These are phyloP conservation scores for Sebastes goodei DNA, from an alignment of 2,797 vertebrate species.

Conservation along the genomic window DNA sequence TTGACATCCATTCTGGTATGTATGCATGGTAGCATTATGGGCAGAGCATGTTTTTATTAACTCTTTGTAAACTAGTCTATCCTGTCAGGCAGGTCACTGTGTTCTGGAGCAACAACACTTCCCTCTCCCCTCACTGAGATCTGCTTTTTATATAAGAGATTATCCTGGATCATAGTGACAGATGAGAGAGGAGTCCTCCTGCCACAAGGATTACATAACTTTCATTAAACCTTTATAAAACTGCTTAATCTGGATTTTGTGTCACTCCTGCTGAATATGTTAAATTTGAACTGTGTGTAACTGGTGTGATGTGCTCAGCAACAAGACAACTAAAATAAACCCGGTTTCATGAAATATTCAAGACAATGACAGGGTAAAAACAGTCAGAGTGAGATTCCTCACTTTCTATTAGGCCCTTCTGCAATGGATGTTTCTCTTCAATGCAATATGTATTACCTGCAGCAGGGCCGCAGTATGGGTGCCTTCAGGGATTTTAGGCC, in stretches of 20 bases:
- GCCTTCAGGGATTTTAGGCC: too few species aligned
- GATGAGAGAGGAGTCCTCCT: constrained; percentile 14
- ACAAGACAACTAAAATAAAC: background rate
- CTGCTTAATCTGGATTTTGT: constrained; percentile 38
- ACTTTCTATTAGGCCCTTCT: background rate
- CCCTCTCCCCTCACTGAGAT: background rate
- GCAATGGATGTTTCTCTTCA: background rate
- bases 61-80: constrained; percentile 6
- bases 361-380: background rate
- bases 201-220: constrained; percentile 33
- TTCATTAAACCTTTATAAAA: constrained; percentile 41
- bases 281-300: background rate
- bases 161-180: constrained; percentile 34
- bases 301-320: background rate
- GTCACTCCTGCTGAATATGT: constrained; percentile 1
- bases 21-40: background rate
- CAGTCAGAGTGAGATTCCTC: background rate
- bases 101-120: background rate
- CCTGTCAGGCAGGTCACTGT: background rate
- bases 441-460: background rate
- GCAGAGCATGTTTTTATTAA: constrained; percentile 10
- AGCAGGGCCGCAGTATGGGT: background rate
- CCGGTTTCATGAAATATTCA: constrained; percentile 31
- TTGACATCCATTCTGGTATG: background rate
- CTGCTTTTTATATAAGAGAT: constrained; percentile 46